Base-by-base conservation (phyloP, 2,113 vertebrate genomes). In the Cisticola juncidis region DNA sequence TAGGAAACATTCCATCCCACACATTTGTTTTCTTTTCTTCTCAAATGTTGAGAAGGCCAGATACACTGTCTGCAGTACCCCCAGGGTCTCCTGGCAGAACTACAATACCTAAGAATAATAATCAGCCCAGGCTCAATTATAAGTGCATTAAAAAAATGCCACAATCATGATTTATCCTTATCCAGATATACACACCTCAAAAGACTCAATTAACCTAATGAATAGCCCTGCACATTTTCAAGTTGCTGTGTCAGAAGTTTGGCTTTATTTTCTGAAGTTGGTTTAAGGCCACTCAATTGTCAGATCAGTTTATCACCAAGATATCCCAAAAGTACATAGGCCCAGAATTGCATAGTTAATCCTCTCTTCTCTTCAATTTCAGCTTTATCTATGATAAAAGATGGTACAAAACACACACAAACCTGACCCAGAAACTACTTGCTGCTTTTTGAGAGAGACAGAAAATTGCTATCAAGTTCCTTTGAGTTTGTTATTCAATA, bases 21-120 rank as follows among this genome's bases (percentile, higher is more conserved):
- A 28, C 9, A n/a, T 81, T 92, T 92, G 58, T 74, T 93, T 94
- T 92, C 47, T 82, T 87, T 65, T 70, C 57, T 69, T 81, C 69
- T 88, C 53, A 64, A 26, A 33, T 21, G 6, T 20, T 87, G 53
- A 64, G n/a, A 89, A 84, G 54, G 20, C 31, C 57, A 93, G 28
- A 81, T 76, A n/a, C 16, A 74, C 24, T 28, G 22, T 23, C 80
- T 94, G 83, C 56, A 79, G 28, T 53, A 76, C 40, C 65, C 74
- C 77, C 73, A 86, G 73, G 25, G 44, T n/a, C 44, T 81, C 64
- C 82, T 92, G 85, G 47, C 50, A 88, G 64, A 76, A 56, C 48
- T 65, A 3, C 28, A 45, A 35, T 9, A 36, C 6, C 7, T n/a
- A 60, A 45, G 35, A 66, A 44, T 20, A 71, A 62, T 48, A 71